These are phyloP conservation scores for Chloroclysta siterata DNA, from an alignment of 2,888 invertebrate genomes.

Conservation along the genomic window DNA sequence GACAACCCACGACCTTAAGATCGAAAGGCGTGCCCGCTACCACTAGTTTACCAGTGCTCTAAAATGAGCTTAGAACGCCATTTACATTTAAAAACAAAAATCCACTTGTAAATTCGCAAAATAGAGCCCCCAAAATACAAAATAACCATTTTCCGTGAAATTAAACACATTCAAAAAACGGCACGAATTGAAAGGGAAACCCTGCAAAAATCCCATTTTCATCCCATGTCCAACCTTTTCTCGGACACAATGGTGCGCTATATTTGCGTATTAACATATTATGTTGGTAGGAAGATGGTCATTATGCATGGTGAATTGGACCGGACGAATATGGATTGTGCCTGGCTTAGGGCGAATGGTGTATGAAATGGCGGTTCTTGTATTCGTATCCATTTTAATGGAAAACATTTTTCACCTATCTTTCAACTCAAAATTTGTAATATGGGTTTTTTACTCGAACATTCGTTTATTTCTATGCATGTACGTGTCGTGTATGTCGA, in stretches of 20 bases:
- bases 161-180: conserved; percentile 74
- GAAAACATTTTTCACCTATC: conserved; percentile 27
- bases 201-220: conserved; percentile 71
- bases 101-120: conserved; percentile 13
- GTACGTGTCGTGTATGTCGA: too few species aligned
- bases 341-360: conserved; percentile 53
- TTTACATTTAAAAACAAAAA: conserved; percentile 9
- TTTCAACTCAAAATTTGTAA: not conserved
- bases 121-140: conserved; percentile 51
- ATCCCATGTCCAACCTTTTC: conserved; percentile 70
- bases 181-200: conserved; percentile 51
- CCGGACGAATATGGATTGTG: conserved; percentile 49
- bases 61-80: too few species aligned
- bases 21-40: too few species aligned
- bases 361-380: conserved; percentile 66
- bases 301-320: conserved; percentile 67
- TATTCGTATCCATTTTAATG: conserved; percentile 36
- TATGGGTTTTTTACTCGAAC: not conserved
- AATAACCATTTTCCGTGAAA: conserved; percentile 78
- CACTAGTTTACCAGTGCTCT: too few species aligned
- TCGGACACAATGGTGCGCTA: conserved; percentile 60
- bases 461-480: too few species aligned
- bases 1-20: too few species aligned
- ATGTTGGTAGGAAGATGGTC: conserved; percentile 68
- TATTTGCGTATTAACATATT: conserved; percentile 66